Conservation (phyloP, 2,797 vertebrate genomes). For the Nasua narica region DNA sequence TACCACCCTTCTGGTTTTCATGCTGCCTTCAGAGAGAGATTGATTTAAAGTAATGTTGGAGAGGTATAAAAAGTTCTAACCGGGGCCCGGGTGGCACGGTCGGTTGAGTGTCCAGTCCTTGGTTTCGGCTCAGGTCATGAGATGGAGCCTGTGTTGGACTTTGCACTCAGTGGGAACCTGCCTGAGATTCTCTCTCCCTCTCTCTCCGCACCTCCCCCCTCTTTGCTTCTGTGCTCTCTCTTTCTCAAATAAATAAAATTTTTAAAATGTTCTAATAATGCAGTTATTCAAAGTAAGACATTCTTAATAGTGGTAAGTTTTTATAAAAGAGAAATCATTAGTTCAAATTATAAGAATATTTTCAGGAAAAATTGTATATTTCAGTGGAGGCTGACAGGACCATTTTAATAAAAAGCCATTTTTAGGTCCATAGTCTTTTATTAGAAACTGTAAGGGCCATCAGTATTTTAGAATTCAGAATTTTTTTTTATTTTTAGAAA, state of each 20-base stretch:
- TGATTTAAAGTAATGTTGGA: neutral
- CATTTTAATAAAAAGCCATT: conserved; percentile 43
- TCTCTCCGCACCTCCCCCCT: neutral
- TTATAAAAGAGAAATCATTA: conserved; percentile 3
- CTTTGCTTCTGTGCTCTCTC: neutral
- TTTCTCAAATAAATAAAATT: neutral
- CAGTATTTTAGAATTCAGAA: conserved; percentile 22
- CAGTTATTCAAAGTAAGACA: conserved; percentile 7
- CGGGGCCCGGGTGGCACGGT: neutral
- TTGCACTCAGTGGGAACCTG: neutral
- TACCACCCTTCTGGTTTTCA: neutral
- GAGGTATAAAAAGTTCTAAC: conserved; percentile 5
- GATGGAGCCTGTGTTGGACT: neutral
- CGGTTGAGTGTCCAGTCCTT: neutral
- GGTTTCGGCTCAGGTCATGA: neutral
- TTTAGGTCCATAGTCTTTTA: neutral
- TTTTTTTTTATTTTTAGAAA: neutral
- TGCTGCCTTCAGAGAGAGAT: neutral
- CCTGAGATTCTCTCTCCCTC: neutral
- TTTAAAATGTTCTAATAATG: neutral
- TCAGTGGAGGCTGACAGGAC: neutral
- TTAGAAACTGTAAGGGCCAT: neutral
- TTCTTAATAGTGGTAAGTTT: conserved; percentile 27
- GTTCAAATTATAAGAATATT: conserved; percentile 1
- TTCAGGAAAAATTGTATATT: neutral